Conservation (phyloP, 1,140 invertebrate genomes). For the Hormaphis cornu region DNA sequence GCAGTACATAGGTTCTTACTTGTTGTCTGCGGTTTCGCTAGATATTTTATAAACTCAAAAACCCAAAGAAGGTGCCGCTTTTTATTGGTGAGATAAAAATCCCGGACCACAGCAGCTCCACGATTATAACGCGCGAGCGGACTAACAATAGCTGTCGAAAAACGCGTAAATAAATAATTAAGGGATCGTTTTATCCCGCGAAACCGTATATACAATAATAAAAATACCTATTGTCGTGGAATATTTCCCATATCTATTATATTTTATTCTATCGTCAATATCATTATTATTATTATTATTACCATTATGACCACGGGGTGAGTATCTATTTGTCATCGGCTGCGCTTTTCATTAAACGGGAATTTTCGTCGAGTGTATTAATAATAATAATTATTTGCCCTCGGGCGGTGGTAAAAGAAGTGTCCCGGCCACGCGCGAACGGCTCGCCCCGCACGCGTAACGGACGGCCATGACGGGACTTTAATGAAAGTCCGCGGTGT, state of each 20-base stretch:
- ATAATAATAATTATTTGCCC: slow-evolving; percentile 30
- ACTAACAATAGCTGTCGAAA: too few species aligned
- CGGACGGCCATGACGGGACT: slow-evolving; percentile 26
- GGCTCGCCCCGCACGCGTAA: not conserved
- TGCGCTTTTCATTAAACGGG: slow-evolving; percentile 27
- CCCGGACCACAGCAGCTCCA: too few species aligned
- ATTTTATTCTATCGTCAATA: too few species aligned
- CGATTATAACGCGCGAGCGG: too few species aligned
- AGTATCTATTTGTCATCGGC: slow-evolving; percentile 12
- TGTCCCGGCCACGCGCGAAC: slow-evolving; percentile 26
- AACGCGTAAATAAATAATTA: too few species aligned
- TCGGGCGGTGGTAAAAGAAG: slow-evolving; percentile 10
- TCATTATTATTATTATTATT: too few species aligned
- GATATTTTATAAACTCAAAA: too few species aligned
- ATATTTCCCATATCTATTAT: slow-evolving; percentile 3
- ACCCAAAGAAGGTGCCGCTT: too few species aligned
- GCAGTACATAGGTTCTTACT: too few species aligned
- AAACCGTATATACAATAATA: not conserved
- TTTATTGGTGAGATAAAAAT: too few species aligned
- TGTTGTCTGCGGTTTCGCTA: too few species aligned
- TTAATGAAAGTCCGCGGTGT: slow-evolving; percentile 23
- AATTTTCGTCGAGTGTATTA: slow-evolving; percentile 30
- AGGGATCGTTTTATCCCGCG: too few species aligned
- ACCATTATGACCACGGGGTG: not conserved
- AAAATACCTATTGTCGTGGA: not conserved